Conservation (phyloP, 2,888 invertebrate species). For the Toxonevra muliebris region DNA sequence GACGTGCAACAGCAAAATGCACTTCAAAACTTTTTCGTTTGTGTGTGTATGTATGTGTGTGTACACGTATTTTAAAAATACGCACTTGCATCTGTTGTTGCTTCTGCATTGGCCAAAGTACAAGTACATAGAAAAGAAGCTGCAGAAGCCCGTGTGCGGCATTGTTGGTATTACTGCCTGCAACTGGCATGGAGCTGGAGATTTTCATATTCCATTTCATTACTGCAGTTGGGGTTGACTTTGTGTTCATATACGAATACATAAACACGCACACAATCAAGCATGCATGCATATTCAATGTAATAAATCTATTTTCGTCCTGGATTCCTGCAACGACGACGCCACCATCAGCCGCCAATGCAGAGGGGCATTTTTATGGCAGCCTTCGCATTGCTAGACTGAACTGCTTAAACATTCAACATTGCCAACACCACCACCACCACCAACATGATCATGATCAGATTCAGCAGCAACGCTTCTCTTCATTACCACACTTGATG, state of each 20-base stretch:
- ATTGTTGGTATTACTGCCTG: background rate
- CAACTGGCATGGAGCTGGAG: conserved; percentile 26
- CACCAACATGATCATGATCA: conserved; percentile 17
- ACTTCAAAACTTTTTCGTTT: background rate
- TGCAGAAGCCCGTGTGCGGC: conserved; percentile 19
- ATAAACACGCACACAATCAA: no score
- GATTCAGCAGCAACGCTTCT: conserved; percentile 20
- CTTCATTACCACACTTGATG: no score
- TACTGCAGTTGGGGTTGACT: no score
- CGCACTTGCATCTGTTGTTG: conserved; percentile 26
- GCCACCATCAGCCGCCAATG: conserved; percentile 30
- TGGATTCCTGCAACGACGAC: conserved; percentile 40
- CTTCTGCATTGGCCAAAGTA: conserved; percentile 35
- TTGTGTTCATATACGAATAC: no score
- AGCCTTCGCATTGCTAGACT: conserved; percentile 28
- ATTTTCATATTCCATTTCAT: background rate
- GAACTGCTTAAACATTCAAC: conserved; percentile 12
- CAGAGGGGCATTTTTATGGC: conserved; percentile 30
- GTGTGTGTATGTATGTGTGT: background rate
- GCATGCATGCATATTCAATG: no score
- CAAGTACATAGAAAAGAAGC: conserved; percentile 6
- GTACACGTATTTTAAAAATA: conserved; percentile 22
- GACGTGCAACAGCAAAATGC: no score
- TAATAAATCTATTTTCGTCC: conserved; percentile 47
- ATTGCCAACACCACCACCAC: conserved; percentile 10